These are phyloP conservation scores for Folsomia candida DNA, from an alignment of 2,888 invertebrate species.

Conservation along the genomic window DNA sequence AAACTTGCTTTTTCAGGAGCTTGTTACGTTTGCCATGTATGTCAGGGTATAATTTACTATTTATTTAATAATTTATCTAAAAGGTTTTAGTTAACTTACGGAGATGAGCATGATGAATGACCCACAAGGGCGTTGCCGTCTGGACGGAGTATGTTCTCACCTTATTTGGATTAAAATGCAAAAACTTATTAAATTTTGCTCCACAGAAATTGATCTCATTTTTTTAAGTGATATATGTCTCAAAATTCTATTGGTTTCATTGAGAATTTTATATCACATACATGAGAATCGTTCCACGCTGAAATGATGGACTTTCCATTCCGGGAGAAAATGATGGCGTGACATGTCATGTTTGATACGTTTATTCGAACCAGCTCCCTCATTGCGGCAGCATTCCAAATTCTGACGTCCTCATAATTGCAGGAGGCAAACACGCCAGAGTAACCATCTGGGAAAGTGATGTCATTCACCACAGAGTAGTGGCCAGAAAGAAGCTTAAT, in stretches of 20 bases:
- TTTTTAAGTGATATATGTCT: too few relatives aligned
- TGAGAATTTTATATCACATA: too few relatives aligned
- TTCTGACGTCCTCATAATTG: conserved; percentile 77
- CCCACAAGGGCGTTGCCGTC: conserved; percentile 74
- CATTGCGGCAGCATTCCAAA: conserved; percentile 75
- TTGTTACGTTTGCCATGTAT: too few relatives aligned
- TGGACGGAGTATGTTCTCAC: conserved; percentile 77
- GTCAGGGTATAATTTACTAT: too few relatives aligned
- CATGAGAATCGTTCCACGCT: conserved; percentile 53
- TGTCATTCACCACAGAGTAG: conserved; percentile 71
- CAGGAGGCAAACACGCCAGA: conserved; percentile 75
- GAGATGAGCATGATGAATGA: conserved; percentile 83
- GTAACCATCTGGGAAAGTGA: conserved; percentile 68
- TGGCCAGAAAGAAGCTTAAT: conserved; percentile 69
- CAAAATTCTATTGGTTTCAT: too few relatives aligned
- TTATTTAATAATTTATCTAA: too few relatives aligned
- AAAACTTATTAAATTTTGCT: too few relatives aligned
- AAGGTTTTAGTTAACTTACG: neutral
- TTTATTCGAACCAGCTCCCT: conserved; percentile 78
- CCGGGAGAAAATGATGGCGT: conserved; percentile 70
- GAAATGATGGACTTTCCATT: conserved; percentile 79
- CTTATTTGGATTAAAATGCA: too few relatives aligned
- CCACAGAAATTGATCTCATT: too few relatives aligned
- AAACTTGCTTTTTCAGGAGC: too few relatives aligned
- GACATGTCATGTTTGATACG: conserved; percentile 84